phyloP scores from a whole-genome alignment of 2,113 vertebrate genomes.

The Calonectris borealis region DNA sequence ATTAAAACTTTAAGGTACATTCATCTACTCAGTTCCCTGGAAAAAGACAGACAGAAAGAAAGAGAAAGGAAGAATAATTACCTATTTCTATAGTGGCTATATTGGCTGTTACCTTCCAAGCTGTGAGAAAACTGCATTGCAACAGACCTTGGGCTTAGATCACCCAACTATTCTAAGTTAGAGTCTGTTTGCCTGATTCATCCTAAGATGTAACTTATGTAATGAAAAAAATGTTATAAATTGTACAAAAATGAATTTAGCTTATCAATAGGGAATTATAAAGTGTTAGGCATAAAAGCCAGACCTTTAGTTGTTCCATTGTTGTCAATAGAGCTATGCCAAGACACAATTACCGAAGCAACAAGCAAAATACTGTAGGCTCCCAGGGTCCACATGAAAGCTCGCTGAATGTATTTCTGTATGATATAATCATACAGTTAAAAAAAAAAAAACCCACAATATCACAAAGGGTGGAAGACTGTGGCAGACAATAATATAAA shows the following conservation, averaged over 20 bases:
- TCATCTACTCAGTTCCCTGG: background rate
- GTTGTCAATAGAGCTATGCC: background rate
- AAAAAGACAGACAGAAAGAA: background rate
- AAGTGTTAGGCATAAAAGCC: background rate
- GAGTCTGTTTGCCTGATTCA: background rate
- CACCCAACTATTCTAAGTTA: background rate
- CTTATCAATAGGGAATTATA: background rate
- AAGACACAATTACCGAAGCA: background rate
- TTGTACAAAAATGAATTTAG: background rate
- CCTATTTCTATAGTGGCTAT: background rate
- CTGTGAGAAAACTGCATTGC: background rate
- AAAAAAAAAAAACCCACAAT: background rate
- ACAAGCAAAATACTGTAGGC: background rate
- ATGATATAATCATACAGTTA: background rate
- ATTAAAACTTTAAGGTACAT: background rate
- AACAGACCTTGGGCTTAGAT: background rate
- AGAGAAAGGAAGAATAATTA: background rate
- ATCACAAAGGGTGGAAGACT: background rate
- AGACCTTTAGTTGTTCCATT: background rate
- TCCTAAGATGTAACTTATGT: background rate
- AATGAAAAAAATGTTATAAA: background rate
- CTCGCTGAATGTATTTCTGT: background rate
- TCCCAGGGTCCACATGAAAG: background rate
- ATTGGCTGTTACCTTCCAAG: background rate
- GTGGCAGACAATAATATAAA: background rate